These are phyloP conservation scores for Brienomyrus brachyistius DNA, from an alignment of 2,113 vertebrate genomes.

Conservation along the genomic window DNA sequence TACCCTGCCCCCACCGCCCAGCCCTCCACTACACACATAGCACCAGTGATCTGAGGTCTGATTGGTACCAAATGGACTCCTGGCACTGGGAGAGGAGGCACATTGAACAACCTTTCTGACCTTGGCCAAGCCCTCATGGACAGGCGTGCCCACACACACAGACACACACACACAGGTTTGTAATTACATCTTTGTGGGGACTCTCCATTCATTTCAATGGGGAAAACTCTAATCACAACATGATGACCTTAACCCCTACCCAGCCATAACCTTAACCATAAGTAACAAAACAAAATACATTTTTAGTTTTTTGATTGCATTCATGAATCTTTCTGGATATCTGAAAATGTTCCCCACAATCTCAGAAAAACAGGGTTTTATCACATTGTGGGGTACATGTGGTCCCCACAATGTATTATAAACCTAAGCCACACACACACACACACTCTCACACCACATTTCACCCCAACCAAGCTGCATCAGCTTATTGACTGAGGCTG, in stretches of 20 bases:
- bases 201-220: not conserved
- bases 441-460: not conserved
- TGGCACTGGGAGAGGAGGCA: conserved; percentile 30
- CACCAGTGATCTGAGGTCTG: conserved; percentile 22
- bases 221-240: not conserved
- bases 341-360: not conserved
- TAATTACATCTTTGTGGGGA: not conserved
- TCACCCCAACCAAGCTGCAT: not conserved
- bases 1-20: not conserved
- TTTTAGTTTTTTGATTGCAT: not conserved
- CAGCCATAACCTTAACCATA: not conserved
- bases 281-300: not conserved
- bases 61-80: conserved; percentile 50
- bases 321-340: too few relatives aligned
- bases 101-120: conserved; percentile 33
- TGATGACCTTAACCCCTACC: not conserved
- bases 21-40: conserved; percentile 7
- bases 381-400: not conserved
- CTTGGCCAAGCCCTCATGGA: conserved; percentile 21
- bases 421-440: not conserved
- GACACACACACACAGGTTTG: not conserved
- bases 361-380: too few relatives aligned
- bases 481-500: not conserved
- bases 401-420: not conserved
- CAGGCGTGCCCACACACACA: not conserved